Conservation (phyloP, 2,888 invertebrate genomes). For the Limnephilus lunatus region DNA sequence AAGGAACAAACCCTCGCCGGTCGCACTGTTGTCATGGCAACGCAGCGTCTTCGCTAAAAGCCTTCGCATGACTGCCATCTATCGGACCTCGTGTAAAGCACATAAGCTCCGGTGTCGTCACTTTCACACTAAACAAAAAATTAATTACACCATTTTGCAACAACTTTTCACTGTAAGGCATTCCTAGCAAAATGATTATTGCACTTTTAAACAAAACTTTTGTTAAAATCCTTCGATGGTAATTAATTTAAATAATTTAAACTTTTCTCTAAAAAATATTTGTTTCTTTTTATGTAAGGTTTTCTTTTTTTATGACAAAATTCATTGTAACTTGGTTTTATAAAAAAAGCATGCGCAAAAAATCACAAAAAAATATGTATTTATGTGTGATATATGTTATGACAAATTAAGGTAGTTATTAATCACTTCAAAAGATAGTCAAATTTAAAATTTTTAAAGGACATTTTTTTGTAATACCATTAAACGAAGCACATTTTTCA, state of each 20-base stretch:
- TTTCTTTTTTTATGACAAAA: constrained; percentile 2
- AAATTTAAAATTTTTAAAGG: background rate
- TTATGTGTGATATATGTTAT: background rate
- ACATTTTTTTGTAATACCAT: background rate
- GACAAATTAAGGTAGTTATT: background rate
- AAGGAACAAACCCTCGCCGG: constrained; percentile 58
- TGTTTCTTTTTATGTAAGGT: background rate
- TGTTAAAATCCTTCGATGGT: background rate
- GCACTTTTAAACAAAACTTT: background rate
- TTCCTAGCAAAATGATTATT: background rate
- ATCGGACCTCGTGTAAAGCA: constrained; percentile 43
- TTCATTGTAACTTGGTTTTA: background rate
- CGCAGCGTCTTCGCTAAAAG: constrained; percentile 56
- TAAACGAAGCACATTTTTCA: background rate
- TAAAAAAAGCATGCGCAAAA: background rate
- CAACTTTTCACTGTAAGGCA: background rate
- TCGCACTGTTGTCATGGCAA: constrained; percentile 63
- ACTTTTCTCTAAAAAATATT: background rate
- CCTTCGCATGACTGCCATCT: constrained; percentile 63
- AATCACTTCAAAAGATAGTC: background rate
- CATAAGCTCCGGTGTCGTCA: constrained; percentile 41
- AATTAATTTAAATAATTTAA: background rate
- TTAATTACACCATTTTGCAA: background rate
- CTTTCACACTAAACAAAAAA: constrained; percentile 13
- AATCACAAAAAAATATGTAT: background rate